Evolutionary conservation across 2,113 vertebrate species (phyloP), one percentile per base, ranked within the genome.

Genomic region (Passerina amoena): DNA sequence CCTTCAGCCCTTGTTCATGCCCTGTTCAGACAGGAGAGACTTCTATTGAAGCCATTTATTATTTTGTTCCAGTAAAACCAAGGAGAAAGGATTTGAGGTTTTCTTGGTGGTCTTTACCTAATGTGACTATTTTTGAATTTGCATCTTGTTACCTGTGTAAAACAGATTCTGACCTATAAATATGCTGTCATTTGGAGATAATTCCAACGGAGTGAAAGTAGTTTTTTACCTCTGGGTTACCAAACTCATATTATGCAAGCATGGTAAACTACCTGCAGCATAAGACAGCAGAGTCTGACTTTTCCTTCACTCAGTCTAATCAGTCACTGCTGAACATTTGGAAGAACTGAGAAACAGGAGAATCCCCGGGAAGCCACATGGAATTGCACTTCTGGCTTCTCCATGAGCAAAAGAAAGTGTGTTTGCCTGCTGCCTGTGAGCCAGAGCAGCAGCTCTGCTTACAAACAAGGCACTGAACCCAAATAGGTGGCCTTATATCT

Each of bases 391-490:
- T 5, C 56, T 60, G 68, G 44, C 50, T 31, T 77, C 87, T 50
- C 65, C 31, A 28, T 0, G 3, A 60, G 82, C 64, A 60, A 40
- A 86, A 78, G 44, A 35, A 78, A 30, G 48, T 42, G 68, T 47
- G 59, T 61, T 73, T 86, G 54, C 57, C 47, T 25, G 22, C 51
- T 72, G 71, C 66, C 18, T 35, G 45, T 54, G 86, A 76, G 85
- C 79, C 64, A 61, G 71, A 88, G 64, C 70, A 81, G 86, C 84
- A 96, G 92, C 82, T 94, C 70, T 71, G 69, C 83, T 91, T 94
- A 60, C 86, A 86, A 79, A 90, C 71, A 92, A 59, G 45, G n/a
- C 63, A 84, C 6, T 76, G 65, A 63, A 93, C 33, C 71, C 60
- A 68, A 95, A 96, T 82, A 71, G 86, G 79, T 73, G 59, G 65